Evolutionary conservation across 2,797 vertebrate genomes (phyloP).

Genomic region (Tadarida brasiliensis): DNA sequence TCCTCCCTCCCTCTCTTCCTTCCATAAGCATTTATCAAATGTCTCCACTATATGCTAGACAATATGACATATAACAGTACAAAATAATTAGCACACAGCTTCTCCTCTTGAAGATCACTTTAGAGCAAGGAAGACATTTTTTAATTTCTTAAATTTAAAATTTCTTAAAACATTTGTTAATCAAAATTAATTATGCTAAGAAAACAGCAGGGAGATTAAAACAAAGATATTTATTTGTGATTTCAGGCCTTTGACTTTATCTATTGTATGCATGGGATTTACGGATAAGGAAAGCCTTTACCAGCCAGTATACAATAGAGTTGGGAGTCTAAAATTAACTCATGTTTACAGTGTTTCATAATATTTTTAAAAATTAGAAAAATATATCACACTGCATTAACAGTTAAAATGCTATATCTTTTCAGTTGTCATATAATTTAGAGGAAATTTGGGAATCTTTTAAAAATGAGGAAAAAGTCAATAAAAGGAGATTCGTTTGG

Average conservation of each 20-base stretch:
- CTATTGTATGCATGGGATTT: not conserved
- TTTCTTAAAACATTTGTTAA: not conserved
- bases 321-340: not conserved
- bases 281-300: not conserved
- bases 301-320: not conserved
- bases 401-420: not conserved
- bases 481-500: not conserved
- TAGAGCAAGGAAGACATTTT: not conserved
- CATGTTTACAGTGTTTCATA: not conserved
- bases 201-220: not conserved
- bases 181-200: not conserved
- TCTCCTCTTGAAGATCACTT: not conserved
- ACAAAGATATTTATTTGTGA: not conserved
- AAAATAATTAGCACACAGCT: not conserved
- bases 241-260: not conserved
- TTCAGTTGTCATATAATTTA: not conserved
- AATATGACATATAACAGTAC: not conserved
- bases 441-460: not conserved
- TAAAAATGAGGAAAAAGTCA: not conserved
- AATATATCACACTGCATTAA: not conserved
- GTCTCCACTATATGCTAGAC: not conserved
- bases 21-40: not conserved
- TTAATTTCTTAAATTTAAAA: not conserved
- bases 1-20: not conserved
- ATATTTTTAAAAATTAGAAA: not conserved